phyloP scores from a whole-genome alignment of 2,888 invertebrate species.

The Deladenus siricidicola region DNA sequence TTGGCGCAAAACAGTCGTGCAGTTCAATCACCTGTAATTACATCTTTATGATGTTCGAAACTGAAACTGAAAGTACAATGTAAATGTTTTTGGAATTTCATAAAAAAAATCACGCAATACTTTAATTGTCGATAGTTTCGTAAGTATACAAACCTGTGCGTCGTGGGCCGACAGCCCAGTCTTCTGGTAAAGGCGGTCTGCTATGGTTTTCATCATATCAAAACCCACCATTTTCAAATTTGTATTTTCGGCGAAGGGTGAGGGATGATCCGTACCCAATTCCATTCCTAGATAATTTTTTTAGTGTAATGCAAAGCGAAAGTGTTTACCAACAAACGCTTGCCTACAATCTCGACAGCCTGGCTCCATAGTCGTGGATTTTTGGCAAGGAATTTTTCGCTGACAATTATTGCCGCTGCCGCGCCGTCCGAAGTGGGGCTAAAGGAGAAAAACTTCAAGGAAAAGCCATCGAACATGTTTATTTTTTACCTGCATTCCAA shows the following conservation, averaged over 20 bases:
- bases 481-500: conserved; percentile 74
- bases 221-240: conserved; percentile 63
- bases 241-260: conserved; percentile 73
- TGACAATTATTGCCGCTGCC: conserved; percentile 81
- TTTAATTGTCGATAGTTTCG: background rate
- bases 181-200: conserved; percentile 68
- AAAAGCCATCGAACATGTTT: background rate
- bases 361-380: conserved; percentile 71
- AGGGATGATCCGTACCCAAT: conserved; percentile 83
- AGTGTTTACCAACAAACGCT: background rate
- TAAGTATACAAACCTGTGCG: conserved; percentile 45
- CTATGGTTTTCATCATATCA: conserved; percentile 53
- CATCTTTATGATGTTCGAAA: background rate
- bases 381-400: conserved; percentile 74
- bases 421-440: conserved; percentile 93
- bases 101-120: background rate
- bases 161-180: conserved; percentile 59
- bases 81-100: conserved; percentile 2
- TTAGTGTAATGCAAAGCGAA: background rate
- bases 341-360: conserved; percentile 82
- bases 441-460: conserved; percentile 15
- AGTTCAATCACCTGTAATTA: conserved; percentile 65
- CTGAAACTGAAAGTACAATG: background rate
- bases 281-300: conserved; percentile 65
- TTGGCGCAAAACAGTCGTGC: conserved; percentile 95